These are phyloP conservation scores for Ptilodon capucinus DNA, from an alignment of 2,888 invertebrate species.

Conservation along the genomic window DNA sequence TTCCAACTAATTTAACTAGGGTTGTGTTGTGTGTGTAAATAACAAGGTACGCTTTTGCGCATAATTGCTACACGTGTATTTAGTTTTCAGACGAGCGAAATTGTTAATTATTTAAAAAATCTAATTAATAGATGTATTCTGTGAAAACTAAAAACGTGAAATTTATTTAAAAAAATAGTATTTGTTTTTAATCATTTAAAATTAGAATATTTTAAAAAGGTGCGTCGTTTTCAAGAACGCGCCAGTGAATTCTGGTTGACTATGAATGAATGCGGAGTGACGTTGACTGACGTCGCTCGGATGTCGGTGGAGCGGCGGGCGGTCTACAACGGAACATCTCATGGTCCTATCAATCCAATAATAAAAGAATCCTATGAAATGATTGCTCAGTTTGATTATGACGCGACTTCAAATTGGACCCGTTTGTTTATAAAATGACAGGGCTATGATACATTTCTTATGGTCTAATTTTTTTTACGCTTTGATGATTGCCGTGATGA, in stretches of 20 bases:
- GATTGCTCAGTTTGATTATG: slow-evolving; percentile 4
- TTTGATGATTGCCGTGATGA: too few relatives aligned
- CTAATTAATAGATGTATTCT: too few relatives aligned
- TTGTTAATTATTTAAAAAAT: not conserved
- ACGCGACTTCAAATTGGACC: not conserved
- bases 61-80: slow-evolving; percentile 59
- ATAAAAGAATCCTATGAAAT: slow-evolving; percentile 8
- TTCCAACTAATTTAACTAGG: slow-evolving; percentile 67
- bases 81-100: slow-evolving; percentile 6
- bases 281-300: slow-evolving; percentile 57
- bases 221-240: slow-evolving; percentile 23
- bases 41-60: slow-evolving; percentile 43
- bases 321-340: slow-evolving; percentile 22
- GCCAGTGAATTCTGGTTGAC: slow-evolving; percentile 46
- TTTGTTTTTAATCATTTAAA: not conserved
- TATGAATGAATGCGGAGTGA: slow-evolving; percentile 50
- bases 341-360: slow-evolving; percentile 17
- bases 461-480: too few relatives aligned
- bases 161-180: not conserved
- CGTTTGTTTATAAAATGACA: not conserved
- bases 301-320: slow-evolving; percentile 30
- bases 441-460: too few relatives aligned
- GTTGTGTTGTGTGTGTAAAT: slow-evolving; percentile 18
- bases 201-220: not conserved
- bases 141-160: too few relatives aligned